These are phyloP conservation scores for Gryllus bimaculatus DNA, from an alignment of 1,140 invertebrate species.

Conservation along the genomic window DNA sequence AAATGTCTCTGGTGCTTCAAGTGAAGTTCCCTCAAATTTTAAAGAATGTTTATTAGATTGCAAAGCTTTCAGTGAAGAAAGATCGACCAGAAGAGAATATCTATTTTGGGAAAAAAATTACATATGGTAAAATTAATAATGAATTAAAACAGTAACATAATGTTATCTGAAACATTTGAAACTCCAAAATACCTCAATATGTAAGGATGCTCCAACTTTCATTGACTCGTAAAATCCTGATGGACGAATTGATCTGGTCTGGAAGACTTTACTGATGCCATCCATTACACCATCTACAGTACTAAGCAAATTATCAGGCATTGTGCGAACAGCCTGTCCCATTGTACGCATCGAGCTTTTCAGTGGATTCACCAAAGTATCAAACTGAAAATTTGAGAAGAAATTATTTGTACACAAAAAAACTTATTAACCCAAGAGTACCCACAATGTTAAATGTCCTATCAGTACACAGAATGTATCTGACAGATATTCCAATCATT, in stretches of 20 bases:
- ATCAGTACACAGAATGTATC: not conserved
- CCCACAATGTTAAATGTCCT: not conserved
- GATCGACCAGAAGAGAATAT: too few relatives aligned
- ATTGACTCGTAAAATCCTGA: slow-evolving; percentile 25
- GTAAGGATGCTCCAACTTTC: slow-evolving; percentile 52
- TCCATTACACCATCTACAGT: slow-evolving; percentile 77
- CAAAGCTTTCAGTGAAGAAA: too few relatives aligned
- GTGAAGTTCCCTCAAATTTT: too few relatives aligned
- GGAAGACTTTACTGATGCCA: slow-evolving; percentile 48
- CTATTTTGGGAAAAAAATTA: too few relatives aligned
- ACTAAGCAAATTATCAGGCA: slow-evolving; percentile 72
- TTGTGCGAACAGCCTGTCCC: slow-evolving; percentile 59
- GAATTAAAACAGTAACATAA: too few relatives aligned
- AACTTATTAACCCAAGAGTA: not conserved
- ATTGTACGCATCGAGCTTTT: slow-evolving; percentile 71
- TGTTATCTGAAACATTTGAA: too few relatives aligned
- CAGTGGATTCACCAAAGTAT: slow-evolving; percentile 67
- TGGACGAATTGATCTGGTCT: slow-evolving; percentile 22
- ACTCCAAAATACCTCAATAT: slow-evolving; percentile 41
- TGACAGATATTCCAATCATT: too few relatives aligned
- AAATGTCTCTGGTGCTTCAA: too few relatives aligned
- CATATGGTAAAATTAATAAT: too few relatives aligned
- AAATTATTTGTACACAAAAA: not conserved
- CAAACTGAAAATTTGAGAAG: slow-evolving; percentile 44
- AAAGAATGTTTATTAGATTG: too few relatives aligned